These are phyloP conservation scores for Caenorhabditis sinica DNA, from an alignment of 2,888 invertebrate species.

Conservation along the genomic window DNA sequence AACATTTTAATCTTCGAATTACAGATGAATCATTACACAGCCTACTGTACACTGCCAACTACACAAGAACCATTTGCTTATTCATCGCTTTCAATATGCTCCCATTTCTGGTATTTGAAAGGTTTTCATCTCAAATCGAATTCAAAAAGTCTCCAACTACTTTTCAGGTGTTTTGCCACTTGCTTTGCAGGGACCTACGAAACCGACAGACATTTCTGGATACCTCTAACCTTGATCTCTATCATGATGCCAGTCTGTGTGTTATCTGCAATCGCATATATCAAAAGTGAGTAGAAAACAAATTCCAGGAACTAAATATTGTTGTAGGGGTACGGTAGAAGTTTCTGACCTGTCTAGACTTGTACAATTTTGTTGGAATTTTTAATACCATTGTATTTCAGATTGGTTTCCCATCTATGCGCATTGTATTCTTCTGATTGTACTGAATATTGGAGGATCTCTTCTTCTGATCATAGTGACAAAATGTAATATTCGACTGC, in stretches of 20 bases:
- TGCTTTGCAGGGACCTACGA: slow-evolving; percentile 59
- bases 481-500: slow-evolving; percentile 56
- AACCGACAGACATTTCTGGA: slow-evolving; percentile 54
- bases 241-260: slow-evolving; percentile 59
- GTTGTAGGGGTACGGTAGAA: background rate
- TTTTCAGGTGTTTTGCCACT: slow-evolving; percentile 60
- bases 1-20: background rate
- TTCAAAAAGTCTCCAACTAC: background rate
- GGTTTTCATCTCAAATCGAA: slow-evolving; percentile 13
- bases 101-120: slow-evolving; percentile 60
- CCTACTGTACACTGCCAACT: slow-evolving; percentile 50
- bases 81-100: slow-evolving; percentile 62
- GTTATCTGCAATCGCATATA: slow-evolving; percentile 54
- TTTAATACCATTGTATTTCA: slow-evolving; percentile 11
- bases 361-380: background rate
- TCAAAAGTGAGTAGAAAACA: slow-evolving; percentile 37
- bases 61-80: slow-evolving; percentile 62
- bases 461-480: slow-evolving; percentile 48
- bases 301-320: background rate
- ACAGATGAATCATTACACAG: slow-evolving; percentile 16
- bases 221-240: slow-evolving; percentile 44
- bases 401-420: slow-evolving; percentile 58
- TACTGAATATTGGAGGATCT: slow-evolving; percentile 52
- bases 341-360: slow-evolving; percentile 9
- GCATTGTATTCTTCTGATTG: slow-evolving; percentile 41